These are phyloP conservation scores for Cydia splendana DNA, from an alignment of 1,140 invertebrate species.

Conservation along the genomic window DNA sequence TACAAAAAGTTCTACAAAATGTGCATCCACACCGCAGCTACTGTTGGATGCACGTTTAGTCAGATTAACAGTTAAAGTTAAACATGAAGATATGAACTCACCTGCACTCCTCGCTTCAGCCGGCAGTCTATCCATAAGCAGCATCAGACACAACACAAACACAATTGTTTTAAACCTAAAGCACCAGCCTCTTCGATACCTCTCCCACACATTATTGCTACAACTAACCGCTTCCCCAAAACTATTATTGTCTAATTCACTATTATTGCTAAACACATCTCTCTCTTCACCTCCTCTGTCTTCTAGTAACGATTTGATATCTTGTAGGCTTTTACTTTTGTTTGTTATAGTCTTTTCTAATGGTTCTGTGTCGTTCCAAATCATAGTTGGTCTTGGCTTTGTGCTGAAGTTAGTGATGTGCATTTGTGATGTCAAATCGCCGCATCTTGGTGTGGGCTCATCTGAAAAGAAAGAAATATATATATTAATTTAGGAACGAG, in stretches of 20 bases:
- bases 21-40: no score
- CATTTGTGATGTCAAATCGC: slow-evolving; percentile 63
- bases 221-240: slow-evolving; percentile 51
- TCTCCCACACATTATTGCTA: slow-evolving; percentile 51
- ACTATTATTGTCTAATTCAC: slow-evolving; percentile 55
- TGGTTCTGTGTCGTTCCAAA: slow-evolving; percentile 50
- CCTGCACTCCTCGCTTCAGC: slow-evolving; percentile 71
- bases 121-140: slow-evolving; percentile 58
- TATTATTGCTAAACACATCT: slow-evolving; percentile 56
- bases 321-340: slow-evolving; percentile 62
- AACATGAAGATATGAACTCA: slow-evolving; percentile 44
- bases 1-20: no score
- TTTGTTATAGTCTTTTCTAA: slow-evolving; percentile 60
- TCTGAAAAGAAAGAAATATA: slow-evolving; percentile 61
- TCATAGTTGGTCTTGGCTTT: slow-evolving; percentile 52
- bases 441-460: slow-evolving; percentile 62
- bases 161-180: slow-evolving; percentile 67
- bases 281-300: slow-evolving; percentile 63
- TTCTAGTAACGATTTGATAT: slow-evolving; percentile 70
- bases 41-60: no score
- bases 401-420: slow-evolving; percentile 42
- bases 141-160: slow-evolving; percentile 61
- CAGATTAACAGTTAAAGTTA: no score
- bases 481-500: not conserved
- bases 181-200: slow-evolving; percentile 48